phyloP scores from a whole-genome alignment of 2,113 vertebrate genomes.

The Octodon degus region DNA sequence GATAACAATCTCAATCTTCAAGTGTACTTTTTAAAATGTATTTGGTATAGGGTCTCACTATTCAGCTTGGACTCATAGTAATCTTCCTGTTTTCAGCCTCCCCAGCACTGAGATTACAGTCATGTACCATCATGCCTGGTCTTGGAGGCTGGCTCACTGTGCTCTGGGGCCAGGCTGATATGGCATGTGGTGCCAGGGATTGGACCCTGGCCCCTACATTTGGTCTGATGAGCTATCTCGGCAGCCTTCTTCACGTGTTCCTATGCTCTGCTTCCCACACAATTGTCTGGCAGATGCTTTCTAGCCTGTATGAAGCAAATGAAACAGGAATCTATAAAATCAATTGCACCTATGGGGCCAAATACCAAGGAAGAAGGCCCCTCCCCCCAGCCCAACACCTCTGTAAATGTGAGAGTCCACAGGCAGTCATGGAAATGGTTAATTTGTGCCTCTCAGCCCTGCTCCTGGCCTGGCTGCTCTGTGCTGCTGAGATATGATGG shows the following conservation, averaged over 20 bases:
- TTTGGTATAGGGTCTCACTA: too few species aligned
- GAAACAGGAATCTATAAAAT: background rate
- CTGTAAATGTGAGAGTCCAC: background rate
- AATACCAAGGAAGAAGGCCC: background rate
- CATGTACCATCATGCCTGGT: too few species aligned
- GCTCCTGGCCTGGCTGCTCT: constrained; percentile 58
- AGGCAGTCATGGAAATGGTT: constrained; percentile 50
- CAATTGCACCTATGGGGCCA: background rate
- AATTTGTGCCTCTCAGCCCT: constrained; percentile 58
- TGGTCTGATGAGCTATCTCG: too few species aligned
- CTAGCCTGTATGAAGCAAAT: background rate
- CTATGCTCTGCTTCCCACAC: background rate
- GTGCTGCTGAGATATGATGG: constrained; percentile 76
- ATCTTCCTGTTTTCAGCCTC: too few species aligned
- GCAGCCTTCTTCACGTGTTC: background rate
- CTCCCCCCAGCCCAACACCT: background rate
- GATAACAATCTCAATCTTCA: constrained; percentile 14
- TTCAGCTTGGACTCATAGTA: too few species aligned
- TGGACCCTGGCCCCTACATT: too few species aligned
- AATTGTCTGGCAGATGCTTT: background rate
- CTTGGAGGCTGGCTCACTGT: too few species aligned
- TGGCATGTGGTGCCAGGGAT: too few species aligned
- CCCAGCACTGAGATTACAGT: too few species aligned
- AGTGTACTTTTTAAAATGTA: background rate
- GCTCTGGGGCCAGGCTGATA: too few species aligned